phyloP scores from a whole-genome alignment of 2,113 vertebrate genomes.

The Ailuropoda melanoleuca region DNA sequence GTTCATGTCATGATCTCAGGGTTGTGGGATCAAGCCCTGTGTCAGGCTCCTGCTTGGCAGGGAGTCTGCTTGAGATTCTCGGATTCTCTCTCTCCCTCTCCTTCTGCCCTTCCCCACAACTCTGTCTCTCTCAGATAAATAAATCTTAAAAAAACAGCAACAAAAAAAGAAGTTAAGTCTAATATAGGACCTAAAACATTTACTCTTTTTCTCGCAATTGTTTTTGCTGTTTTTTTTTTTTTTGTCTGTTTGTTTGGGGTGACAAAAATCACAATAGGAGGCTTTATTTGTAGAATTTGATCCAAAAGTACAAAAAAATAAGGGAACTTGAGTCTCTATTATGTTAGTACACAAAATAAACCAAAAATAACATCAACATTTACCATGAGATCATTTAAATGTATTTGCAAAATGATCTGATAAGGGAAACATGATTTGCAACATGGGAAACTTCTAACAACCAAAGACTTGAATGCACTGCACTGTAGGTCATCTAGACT shows the following conservation, averaged over 20 bases:
- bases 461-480: conserved; percentile 79
- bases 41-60: too few relatives aligned
- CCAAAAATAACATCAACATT: conserved; percentile 82
- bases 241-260: neutral
- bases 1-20: too few relatives aligned
- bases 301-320: conserved; percentile 74
- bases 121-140: too few relatives aligned
- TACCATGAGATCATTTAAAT: conserved; percentile 81
- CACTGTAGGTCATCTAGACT: conserved; percentile 80
- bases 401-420: conserved; percentile 79
- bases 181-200: neutral
- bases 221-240: neutral
- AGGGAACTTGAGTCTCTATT: conserved; percentile 72
- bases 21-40: too few relatives aligned
- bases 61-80: too few relatives aligned
- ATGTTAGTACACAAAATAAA: conserved; percentile 82
- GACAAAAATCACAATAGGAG: conserved; percentile 81
- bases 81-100: too few relatives aligned
- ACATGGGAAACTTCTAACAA: conserved; percentile 83
- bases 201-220: neutral
- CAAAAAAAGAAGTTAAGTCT: neutral
- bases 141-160: neutral
- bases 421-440: conserved; percentile 83
- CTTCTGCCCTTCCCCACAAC: too few relatives aligned
- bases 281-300: conserved; percentile 81